These are phyloP conservation scores for Ramphastos sulfuratus DNA, from an alignment of 2,113 vertebrate genomes.

Conservation along the genomic window DNA sequence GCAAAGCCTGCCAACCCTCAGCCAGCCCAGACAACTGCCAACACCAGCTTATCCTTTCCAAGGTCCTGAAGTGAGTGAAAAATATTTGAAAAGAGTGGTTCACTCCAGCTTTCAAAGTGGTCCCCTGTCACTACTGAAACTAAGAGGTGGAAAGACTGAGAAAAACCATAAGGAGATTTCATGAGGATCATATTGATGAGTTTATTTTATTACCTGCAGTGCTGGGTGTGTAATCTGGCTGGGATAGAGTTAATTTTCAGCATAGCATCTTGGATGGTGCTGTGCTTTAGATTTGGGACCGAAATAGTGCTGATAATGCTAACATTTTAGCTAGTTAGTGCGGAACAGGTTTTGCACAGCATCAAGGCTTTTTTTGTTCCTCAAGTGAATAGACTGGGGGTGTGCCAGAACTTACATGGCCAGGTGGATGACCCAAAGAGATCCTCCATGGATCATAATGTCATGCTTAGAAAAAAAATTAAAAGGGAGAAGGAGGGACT, in stretches of 20 bases:
- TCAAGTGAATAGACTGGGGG: background rate
- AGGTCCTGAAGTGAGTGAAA: background rate
- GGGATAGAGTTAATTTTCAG: background rate
- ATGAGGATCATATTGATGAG: background rate
- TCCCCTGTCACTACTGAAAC: conserved; percentile 8
- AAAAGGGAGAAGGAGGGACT: background rate
- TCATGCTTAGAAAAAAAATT: background rate
- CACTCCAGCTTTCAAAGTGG: background rate
- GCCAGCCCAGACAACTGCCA: background rate
- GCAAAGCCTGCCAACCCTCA: background rate
- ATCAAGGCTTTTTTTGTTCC: background rate
- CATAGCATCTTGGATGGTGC: background rate
- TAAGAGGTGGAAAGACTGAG: background rate
- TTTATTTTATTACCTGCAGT: background rate
- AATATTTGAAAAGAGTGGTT: background rate
- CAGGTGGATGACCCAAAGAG: background rate
- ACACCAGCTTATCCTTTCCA: background rate
- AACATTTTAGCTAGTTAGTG: background rate
- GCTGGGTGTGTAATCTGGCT: background rate
- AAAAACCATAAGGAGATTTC: background rate
- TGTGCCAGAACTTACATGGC: background rate
- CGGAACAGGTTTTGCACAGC: background rate
- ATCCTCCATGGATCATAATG: fast-evolving
- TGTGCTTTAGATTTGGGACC: background rate
- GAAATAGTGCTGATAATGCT: fast-evolving